Evolutionary conservation across 2,888 invertebrate species (phyloP).

Genomic region (Morpho achilles): DNA sequence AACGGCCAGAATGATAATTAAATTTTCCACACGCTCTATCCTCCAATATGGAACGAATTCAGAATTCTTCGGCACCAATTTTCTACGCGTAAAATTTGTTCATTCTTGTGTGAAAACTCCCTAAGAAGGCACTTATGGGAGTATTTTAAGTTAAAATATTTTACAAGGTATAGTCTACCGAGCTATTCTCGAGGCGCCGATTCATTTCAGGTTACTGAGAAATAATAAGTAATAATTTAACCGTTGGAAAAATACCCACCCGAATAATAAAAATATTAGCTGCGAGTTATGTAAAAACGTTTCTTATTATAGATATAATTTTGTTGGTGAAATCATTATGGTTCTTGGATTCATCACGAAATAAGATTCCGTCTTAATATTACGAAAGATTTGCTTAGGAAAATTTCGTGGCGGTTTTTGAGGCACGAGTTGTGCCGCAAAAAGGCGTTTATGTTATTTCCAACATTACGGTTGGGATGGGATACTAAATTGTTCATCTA

Average conservation of each 20-base stretch:
- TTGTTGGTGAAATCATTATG: slow-evolving; percentile 6
- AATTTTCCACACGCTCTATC: slow-evolving; percentile 64
- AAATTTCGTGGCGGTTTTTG: slow-evolving; percentile 42
- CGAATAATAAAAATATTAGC: slow-evolving; percentile 26
- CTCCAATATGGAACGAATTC: slow-evolving; percentile 50
- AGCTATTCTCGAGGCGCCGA: slow-evolving; percentile 48
- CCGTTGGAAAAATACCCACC: slow-evolving; percentile 24
- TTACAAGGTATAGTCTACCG: slow-evolving; percentile 34
- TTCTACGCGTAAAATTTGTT: slow-evolving; percentile 6
- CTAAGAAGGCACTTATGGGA: slow-evolving; percentile 10
- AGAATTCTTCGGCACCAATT: slow-evolving; percentile 40
- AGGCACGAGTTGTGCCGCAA: slow-evolving; percentile 46
- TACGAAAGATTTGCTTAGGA: slow-evolving; percentile 17
- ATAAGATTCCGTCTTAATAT: slow-evolving; percentile 12
- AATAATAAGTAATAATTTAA: slow-evolving; percentile 43
- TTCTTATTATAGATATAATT: slow-evolving; percentile 10
- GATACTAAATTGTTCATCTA: slow-evolving; percentile 66
- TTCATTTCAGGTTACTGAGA: slow-evolving; percentile 48
- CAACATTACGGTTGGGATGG: slow-evolving; percentile 63
- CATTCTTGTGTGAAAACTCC: slow-evolving; percentile 1
- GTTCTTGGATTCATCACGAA: slow-evolving; percentile 15
- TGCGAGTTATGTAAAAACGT: slow-evolving; percentile 16
- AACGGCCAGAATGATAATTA: slow-evolving; percentile 63
- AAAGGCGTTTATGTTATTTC: slow-evolving; percentile 44
- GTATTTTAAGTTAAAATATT: slow-evolving; percentile 20